Evolutionary conservation across 2,797 vertebrate genomes (phyloP).

Genomic region (Diglossa cyanea): DNA sequence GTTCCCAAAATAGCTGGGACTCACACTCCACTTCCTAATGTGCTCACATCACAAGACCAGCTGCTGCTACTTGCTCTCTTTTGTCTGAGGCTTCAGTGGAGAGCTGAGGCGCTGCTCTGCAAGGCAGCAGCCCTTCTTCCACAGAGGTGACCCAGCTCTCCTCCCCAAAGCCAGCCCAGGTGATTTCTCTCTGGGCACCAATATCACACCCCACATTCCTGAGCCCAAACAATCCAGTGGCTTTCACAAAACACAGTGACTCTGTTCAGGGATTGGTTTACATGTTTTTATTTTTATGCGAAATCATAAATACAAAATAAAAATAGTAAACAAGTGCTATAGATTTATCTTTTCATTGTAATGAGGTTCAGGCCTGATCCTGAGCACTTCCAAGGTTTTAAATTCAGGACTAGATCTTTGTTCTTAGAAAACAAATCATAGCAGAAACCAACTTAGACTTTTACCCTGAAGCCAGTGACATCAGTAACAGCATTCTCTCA

Average conservation of each 20-base stretch:
- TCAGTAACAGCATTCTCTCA: background rate
- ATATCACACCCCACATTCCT: background rate
- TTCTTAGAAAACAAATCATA: background rate
- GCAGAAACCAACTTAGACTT: background rate
- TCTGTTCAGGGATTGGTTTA: background rate
- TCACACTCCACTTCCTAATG: background rate
- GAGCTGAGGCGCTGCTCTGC: background rate
- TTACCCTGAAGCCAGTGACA: background rate
- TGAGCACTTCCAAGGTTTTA: background rate
- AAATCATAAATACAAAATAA: constrained; percentile 64
- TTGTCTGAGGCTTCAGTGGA: background rate
- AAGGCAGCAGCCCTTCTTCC: background rate
- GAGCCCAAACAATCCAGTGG: background rate
- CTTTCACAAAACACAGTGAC: background rate
- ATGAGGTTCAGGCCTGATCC: background rate
- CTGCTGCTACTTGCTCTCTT: background rate
- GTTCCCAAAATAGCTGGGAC: constrained; percentile 4
- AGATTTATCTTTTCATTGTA: background rate
- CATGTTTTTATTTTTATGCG: constrained; percentile 47
- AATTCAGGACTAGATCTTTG: background rate
- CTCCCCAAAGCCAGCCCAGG: background rate
- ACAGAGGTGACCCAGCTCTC: background rate
- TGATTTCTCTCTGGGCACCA: background rate
- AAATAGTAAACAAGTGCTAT: constrained; percentile 56
- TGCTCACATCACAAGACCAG: constrained; percentile 20